Evolutionary conservation across 2,797 vertebrate genomes (phyloP), one percentile per base, ranked within the genome.

Genomic region (Glossophaga mutica): DNA sequence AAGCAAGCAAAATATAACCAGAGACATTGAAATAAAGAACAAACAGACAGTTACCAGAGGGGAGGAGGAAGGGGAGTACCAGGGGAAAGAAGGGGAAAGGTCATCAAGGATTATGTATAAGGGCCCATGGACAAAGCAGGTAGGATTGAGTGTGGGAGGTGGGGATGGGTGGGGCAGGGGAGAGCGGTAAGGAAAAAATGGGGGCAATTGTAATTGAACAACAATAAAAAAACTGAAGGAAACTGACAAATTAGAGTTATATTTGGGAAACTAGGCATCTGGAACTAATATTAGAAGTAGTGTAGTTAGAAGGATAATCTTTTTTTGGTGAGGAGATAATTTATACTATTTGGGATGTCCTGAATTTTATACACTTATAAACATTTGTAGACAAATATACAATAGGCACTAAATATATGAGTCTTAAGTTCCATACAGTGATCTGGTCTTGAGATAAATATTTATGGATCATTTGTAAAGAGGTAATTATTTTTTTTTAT

Each of bases 321-420:
- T 94, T 82, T 57, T 94, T 87, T 87, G 84, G 46, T 42, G 48
- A 90, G 39, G 50, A 67, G 39, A 37, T 85, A 83, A n/a, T 91
- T 74, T 65, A 9, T 89, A 65, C 18, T 91, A 11, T 92, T 88
- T 85, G 37, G 21, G 29, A 29, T 71, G 65, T 92, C 44, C 3
- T 97, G 22, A 86, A 81, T 78, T 92, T 82, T 67, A 78, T 46
- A 85, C 46, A 55, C 14, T 32, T 68, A 92, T 34, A 7, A 79
- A n/a, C 37, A 94, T 24, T 57, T 46, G 1, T 67, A 95, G 70
- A 93, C 22, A 70, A 85, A 90, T 62, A 10, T 73, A 15, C 24
- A 70, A 6, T n/a, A 85, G 67, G 48, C 82, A 90, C 7, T 68
- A 29, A 82, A 88, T 19, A 78, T 55, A 46, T 3, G 87, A 83